Evolutionary conservation across 2,113 vertebrate genomes (phyloP), one percentile per base, ranked within the genome.

Genomic region (Brienomyrus longianalis): DNA sequence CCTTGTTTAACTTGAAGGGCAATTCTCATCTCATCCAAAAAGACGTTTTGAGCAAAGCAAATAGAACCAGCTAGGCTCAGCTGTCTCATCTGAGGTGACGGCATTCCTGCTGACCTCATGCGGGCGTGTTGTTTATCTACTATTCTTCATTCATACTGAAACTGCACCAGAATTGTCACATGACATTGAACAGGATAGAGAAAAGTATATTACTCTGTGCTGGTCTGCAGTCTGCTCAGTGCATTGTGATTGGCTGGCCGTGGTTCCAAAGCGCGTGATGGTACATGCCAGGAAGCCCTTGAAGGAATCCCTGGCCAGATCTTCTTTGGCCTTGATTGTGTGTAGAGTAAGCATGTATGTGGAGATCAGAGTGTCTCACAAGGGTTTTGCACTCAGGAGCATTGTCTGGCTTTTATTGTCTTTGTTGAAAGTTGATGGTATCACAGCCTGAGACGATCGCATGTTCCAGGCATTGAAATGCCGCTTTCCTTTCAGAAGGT

Each of bases 61-160:
- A 56, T 1, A 39, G 31, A 39, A 80, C 15, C 35, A 43, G 31
- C 9, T 10, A 19, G 15, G 3, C 51, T 31, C 31, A 1, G 7
- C 51, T 43, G n/a, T 83, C 45, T 83, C 70, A 83, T 56, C 50
- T 21, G 70, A 47, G 88, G 9, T 83, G 88, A 89, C 66, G 74
- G 43, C 88, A 89, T n/a, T 45, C 88, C 35, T 5, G 31, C 11
- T 87, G 85, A 54, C 51, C 85, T 87, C 85, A 87, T 51, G 5
- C 35, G 27, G 47, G 3, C 31, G 27, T 23, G 47, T 56, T 56
- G 47, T 4, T 45, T 43, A 5, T 27, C 51, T 27, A 35, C 31
- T 23, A 17, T 27, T 43, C 19, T 27, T 52, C 3, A 43, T 43
- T 70, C 62, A 31, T 31, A 27, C 85, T 3, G 31, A 35, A 31